Evolutionary conservation across 2,797 vertebrate species (phyloP), one percentile per base, ranked within the genome.

Genomic region (Acomys russatus): DNA sequence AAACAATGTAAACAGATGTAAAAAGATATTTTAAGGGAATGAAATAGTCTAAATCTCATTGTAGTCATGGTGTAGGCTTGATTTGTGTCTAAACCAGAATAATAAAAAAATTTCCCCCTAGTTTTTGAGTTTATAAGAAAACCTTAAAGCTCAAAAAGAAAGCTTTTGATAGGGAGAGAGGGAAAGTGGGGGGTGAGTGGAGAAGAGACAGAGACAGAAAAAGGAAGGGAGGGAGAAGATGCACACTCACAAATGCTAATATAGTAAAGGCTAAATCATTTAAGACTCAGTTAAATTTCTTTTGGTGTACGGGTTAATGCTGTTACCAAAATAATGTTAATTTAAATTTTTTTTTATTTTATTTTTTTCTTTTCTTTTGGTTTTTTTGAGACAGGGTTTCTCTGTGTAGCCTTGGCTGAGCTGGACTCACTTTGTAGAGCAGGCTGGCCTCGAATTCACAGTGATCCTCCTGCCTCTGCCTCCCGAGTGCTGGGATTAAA

Each of bases 271-370:
- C 35, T 94, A 93, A 96, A 92, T 82, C 88, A 88, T n/a, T 77
- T 78, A 77, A 86, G 17, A 93, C 6, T 89, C 35, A 83, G 12
- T 56, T 90, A 71, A 91, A 88, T 90, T 92, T 93, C 66, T 82
- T 95, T 95, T 56, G 87, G 5, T 76, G 64, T 87, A 63, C 95
- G 25, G 33, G 49, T 78, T 90, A 94, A 92, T 90, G 61, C 10
- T 38, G 90, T 51, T 91, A 30, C 70, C 70, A 83, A 88, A 88
- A 87, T 35, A 95, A 63, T 44, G 44, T 44, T 44, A 44, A 44
- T 44, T 44, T 3, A 44, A n/a, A 44, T 44, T 44, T 44, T 44
- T 44, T 44, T 44, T 44, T 44, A 44, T 44, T 44, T 44, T 44
- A 3, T 44, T 44, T 44, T 44, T 44, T 44, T 44, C 44, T 44